Evolutionary conservation across 1,140 invertebrate genomes (phyloP).

Genomic region (Drosophila ficusphila): DNA sequence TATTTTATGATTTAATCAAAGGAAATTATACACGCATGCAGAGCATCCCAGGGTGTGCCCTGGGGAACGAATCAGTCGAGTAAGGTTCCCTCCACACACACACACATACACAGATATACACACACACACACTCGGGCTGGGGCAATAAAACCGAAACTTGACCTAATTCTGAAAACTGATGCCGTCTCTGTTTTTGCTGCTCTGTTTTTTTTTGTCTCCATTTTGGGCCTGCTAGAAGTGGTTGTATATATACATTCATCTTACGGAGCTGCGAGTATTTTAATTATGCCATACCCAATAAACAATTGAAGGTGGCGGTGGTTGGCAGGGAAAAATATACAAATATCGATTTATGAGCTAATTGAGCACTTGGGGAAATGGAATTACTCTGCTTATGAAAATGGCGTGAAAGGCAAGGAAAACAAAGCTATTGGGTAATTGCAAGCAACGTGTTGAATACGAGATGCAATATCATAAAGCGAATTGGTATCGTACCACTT

Average conservation of each 20-base stretch:
- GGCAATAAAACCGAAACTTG: conserved; percentile 79
- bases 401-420: conserved; percentile 14
- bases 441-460: conserved; percentile 2
- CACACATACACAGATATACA: conserved; percentile 1
- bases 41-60: conserved; percentile 56
- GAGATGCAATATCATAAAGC: not conserved
- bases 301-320: conserved; percentile 51
- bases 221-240: conserved; percentile 33
- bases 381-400: conserved; percentile 7
- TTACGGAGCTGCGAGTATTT: conserved; percentile 17
- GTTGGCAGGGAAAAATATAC: conserved; percentile 19
- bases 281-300: conserved; percentile 46
- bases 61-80: conserved; percentile 33
- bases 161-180: conserved; percentile 70
- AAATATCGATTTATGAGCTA: conserved; percentile 28
- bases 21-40: conserved; percentile 71
- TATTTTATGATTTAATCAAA: conserved; percentile 83
- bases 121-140: conserved; percentile 19
- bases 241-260: conserved; percentile 27
- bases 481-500: not conserved
- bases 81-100: conserved; percentile 16
- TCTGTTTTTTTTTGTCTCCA: conserved; percentile 37
- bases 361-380: conserved; percentile 33
- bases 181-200: conserved; percentile 35
- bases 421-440: conserved; percentile 10